These are phyloP conservation scores for Lacanobia oleracea DNA, from an alignment of 2,888 invertebrate genomes.

Conservation along the genomic window DNA sequence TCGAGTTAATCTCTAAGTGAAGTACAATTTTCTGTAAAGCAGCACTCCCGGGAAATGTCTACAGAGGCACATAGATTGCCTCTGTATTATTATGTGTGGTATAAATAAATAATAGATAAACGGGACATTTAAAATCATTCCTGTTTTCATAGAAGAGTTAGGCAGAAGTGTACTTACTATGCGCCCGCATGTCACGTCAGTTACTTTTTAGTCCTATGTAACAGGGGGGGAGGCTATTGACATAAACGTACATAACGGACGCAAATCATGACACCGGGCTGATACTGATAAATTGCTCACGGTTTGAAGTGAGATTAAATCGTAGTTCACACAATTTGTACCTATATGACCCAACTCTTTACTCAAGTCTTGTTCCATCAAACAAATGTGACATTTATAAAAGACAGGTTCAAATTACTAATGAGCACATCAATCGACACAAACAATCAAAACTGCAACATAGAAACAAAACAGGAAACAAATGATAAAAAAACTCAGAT, in stretches of 20 bases:
- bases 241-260: no score
- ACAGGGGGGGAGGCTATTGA: no score
- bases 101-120: neutral
- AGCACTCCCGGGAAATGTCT: neutral
- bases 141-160: neutral
- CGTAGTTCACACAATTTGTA: no score
- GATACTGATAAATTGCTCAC: no score
- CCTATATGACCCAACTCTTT: no score
- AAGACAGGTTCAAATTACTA: neutral
- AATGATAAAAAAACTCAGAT: neutral
- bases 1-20: conserved; percentile 19
- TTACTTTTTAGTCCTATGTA: no score
- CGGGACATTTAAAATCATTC: neutral
- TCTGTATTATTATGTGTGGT: neutral
- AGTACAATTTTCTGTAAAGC: neutral
- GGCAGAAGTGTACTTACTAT: no score
- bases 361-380: no score
- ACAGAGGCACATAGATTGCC: neutral
- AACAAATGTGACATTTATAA: no score
- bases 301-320: no score
- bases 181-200: no score
- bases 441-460: neutral
- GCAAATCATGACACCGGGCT: no score
- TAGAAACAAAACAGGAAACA: neutral
- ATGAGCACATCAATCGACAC: neutral